Conservation (phyloP, 1,140 invertebrate species). For the Charaxes varanes region DNA sequence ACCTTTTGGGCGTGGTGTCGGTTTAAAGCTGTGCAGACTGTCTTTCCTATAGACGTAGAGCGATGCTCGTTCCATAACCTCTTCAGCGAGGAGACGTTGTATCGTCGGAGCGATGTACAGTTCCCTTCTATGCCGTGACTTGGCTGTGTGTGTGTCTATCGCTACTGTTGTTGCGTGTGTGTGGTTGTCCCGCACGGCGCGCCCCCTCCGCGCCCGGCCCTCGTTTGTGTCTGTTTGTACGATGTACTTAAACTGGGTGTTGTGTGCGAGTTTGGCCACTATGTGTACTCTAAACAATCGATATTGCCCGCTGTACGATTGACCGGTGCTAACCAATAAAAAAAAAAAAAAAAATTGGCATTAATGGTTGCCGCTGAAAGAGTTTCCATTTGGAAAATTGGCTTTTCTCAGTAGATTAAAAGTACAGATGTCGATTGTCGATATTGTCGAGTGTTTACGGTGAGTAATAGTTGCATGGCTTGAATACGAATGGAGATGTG, state of each 20-base stretch:
- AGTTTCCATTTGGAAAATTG: slow-evolving; percentile 62
- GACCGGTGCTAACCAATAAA: slow-evolving; percentile 25
- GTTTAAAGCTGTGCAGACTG: slow-evolving; percentile 66
- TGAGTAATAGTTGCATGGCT: slow-evolving; percentile 66
- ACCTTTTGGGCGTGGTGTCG: slow-evolving; percentile 66
- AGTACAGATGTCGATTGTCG: slow-evolving; percentile 71
- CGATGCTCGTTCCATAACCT: slow-evolving; percentile 55
- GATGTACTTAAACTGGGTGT: slow-evolving; percentile 58
- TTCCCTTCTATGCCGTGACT: slow-evolving; percentile 50
- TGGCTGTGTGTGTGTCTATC: slow-evolving; percentile 61
- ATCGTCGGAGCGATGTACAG: slow-evolving; percentile 42
- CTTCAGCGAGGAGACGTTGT: slow-evolving; percentile 35
- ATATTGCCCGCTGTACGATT: slow-evolving; percentile 58
- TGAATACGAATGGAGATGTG: slow-evolving; percentile 29
- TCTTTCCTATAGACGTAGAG: slow-evolving; percentile 65
- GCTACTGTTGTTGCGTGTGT: slow-evolving; percentile 47
- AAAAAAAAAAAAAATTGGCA: slow-evolving; percentile 49
- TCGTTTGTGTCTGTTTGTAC: slow-evolving; percentile 45
- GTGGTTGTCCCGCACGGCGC: slow-evolving; percentile 33
- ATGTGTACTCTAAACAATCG: slow-evolving; percentile 62
- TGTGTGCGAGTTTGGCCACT: slow-evolving; percentile 65
- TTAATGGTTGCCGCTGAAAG: slow-evolving; percentile 69
- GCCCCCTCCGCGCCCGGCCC: slow-evolving; percentile 30
- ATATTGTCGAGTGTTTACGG: slow-evolving; percentile 64
- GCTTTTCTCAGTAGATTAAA: slow-evolving; percentile 45